These are phyloP conservation scores for Chelon auratus DNA, from an alignment of 2,797 vertebrate species.

Conservation along the genomic window DNA sequence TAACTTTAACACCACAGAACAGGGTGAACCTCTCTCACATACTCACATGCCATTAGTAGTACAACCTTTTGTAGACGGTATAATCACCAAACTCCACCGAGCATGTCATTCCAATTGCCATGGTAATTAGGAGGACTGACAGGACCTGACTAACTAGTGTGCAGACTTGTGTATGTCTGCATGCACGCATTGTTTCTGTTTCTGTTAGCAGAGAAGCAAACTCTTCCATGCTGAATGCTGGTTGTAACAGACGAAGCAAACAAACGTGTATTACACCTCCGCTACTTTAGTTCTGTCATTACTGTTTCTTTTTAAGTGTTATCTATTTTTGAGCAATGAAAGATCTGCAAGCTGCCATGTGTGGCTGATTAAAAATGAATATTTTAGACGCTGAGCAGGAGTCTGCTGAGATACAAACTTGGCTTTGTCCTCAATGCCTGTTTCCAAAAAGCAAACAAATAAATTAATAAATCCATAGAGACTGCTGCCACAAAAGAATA, in stretches of 20 bases:
- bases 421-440: slow-evolving; percentile 24
- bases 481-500: slow-evolving; percentile 20
- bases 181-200: background rate
- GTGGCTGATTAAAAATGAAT: slow-evolving; percentile 33
- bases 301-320: background rate
- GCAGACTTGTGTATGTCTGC: background rate
- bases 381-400: slow-evolving; percentile 35
- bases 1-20: slow-evolving; percentile 21
- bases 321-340: background rate
- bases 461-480: slow-evolving; percentile 19
- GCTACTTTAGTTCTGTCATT: slow-evolving; percentile 12
- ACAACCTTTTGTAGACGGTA: slow-evolving; percentile 21
- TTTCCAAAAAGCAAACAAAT: slow-evolving; percentile 44
- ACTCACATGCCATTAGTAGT: slow-evolving; percentile 28
- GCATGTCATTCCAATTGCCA: slow-evolving; percentile 45
- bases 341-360: slow-evolving; percentile 31
- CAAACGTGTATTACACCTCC: background rate
- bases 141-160: slow-evolving; percentile 9
- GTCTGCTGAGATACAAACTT: slow-evolving; percentile 35
- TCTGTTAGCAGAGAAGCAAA: background rate
- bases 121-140: slow-evolving; percentile 49
- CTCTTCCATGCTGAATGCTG: background rate
- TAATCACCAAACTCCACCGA: slow-evolving; percentile 46
- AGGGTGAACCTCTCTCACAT: slow-evolving; percentile 11
- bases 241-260: slow-evolving; percentile 3